phyloP scores from a whole-genome alignment of 2,113 vertebrate species.

The Brachyistius frenatus region DNA sequence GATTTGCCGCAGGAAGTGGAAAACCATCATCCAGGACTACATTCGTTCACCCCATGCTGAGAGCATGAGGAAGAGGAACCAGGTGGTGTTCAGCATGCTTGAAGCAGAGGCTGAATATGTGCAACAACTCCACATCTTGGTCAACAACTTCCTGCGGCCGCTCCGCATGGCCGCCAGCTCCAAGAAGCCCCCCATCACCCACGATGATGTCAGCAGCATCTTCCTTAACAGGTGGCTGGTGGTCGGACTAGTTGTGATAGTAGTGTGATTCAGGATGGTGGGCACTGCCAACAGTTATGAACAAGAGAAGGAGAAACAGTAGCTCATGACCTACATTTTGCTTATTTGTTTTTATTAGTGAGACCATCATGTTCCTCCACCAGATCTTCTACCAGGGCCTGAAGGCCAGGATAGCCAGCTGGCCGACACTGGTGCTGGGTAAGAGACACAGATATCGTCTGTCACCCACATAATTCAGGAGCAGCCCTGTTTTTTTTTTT shows the following conservation, averaged over 20 bases:
- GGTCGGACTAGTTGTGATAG: conserved; percentile 15
- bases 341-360: conserved; percentile 82
- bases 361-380: conserved; percentile 99
- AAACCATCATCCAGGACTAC: conserved; percentile 99
- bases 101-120: conserved; percentile 98
- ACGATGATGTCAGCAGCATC: conserved; percentile 99
- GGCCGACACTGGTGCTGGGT: conserved; percentile 98
- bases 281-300: not conserved
- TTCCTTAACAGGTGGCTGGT: conserved; percentile 94
- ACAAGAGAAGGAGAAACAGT: conserved; percentile 9
- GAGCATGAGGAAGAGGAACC: conserved; percentile 99
- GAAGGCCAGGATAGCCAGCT: conserved; percentile 97
- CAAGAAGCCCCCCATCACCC: conserved; percentile 96
- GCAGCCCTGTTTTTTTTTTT: not conserved
- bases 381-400: conserved; percentile 99
- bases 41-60: conserved; percentile 96
- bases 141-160: conserved; percentile 97
- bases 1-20: conserved; percentile 98
- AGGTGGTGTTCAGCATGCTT: conserved; percentile 99
- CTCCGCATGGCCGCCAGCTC: conserved; percentile 98
- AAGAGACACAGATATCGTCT: conserved; percentile 49
- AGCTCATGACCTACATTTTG: conserved; percentile 9
- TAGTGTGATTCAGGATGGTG: not conserved
- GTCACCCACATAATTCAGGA: not conserved
- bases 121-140: conserved; percentile 97